Base-by-base conservation (phyloP, 2,797 vertebrate species). In the Amblyraja radiata region DNA sequence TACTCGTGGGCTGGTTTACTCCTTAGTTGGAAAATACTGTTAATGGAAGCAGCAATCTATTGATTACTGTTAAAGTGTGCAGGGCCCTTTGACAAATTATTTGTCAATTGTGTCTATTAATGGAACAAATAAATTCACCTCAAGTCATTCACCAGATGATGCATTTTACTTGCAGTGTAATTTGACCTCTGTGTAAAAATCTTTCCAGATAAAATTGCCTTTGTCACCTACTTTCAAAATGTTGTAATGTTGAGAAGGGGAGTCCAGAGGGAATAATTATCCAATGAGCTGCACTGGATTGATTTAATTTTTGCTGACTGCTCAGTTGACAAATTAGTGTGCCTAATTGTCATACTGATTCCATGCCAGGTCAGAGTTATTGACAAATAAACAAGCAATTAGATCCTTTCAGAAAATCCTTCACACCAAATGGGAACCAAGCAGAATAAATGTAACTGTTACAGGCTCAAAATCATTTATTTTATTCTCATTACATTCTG, bases 231-330 rank as follows among this genome's bases (percentile, higher is more conserved):
- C 21, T 39, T 65, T 90, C 63, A 68, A 63, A 14, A 90, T 36
- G n/a, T 32, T 88, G 86, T 39, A 90, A 36, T 1, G n/a, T 90
- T 36, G 28, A 68, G 1, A 90, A 21, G n/a, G 32, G 9, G n/a
- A 39, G 21, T 90, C 65, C 68, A 32, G 63, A 8, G 63, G 63
- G 86, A 84, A 90, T 71, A 39, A 90, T 90, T 90, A 71, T 71
- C 32, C n/a, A 71, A 90, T 73, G 5, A 71, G 16, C 16, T 18
- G 65, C 65, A 71, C 28, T 90, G 65, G 32, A 90, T 90, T 71
- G 63, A 90, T 90, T 39, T 90, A 71, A 90, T 90, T 90, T 90
- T 90, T 71, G 21, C 86, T 90, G 63, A 71, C 32, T 90, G n/a
- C 61, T 71, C n/a, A 8, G 63, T 39, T 71, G 86, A 71, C 86